Evolutionary conservation across 2,113 vertebrate species (phyloP), one percentile per base, ranked within the genome.

Genomic region (Gila orcuttii): DNA sequence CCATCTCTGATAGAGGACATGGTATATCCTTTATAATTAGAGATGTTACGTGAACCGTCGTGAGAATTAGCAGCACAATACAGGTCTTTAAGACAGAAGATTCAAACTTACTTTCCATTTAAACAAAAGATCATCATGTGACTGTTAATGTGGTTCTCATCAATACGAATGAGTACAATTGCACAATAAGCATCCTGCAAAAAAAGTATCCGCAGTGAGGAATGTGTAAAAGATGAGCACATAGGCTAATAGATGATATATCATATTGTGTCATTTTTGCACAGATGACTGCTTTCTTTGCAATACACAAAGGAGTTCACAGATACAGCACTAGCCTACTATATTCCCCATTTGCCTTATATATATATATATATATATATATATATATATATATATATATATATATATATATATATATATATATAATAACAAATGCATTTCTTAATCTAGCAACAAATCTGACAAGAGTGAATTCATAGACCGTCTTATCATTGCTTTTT

Each of bases 61-160:
- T 69, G 86, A 90, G n/a, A n/a, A 28, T 82, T 87, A 92, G 92
- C 91, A 94, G 92, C 92, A 90, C 91, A 90, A 89, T 60, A 33
- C 42, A 82, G 90, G 77, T 55, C 33, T 39, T 91, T 88, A 93
- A 93, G 91, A 91, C 91, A 91, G 92, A 91, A 45, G 47, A 77
- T 91, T 91, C 31, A 74, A 84, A 68, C 69, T 64, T 89, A 64
- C 79, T 66, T 55, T 66, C 39, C 10, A 66, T 69, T 50, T 42
- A 39, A 62, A 9, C n/a, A 68, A 83, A 90, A 89, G 3, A 55
- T 33, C 13, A 25, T 76, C 60, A 88, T 71, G 86, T 86, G 83
- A 84, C 60, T 59, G 83, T 45, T 52, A 88, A 39, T 50, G 50
- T 59, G 10, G 3, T 25, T 39, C 3, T 77, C 19, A 60, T 79